Evolutionary conservation across 1,140 invertebrate genomes (phyloP), one percentile per base, ranked within the genome.

Genomic region (Ceratitis capitata): DNA sequence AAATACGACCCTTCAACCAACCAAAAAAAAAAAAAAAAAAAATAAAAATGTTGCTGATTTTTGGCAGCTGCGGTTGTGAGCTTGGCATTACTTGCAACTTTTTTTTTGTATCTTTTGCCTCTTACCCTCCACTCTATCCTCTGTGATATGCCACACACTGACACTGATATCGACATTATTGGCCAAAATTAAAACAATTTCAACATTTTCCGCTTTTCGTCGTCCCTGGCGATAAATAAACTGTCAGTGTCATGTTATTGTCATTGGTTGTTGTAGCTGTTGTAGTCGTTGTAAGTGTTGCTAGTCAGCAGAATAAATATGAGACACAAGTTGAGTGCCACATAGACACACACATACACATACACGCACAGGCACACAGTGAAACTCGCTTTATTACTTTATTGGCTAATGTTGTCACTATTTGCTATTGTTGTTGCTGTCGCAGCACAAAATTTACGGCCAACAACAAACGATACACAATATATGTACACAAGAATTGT

Each of bases 91-190:
- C 32, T 39, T 9, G 32, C 32, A 4, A 29, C 29, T 61, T 61
- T 0, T 69, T 16, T 29, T 1, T 69, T 35, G 2, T 9, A n/a
- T 56, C 19, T 23, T 56, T 23, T 4, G 5, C 29, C 29, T 35
- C 16, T 32, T 69, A 32, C 14, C 61, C 32, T 26, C n/a, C 10
- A 58, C 29, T 35, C 29, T 32, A 3, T 29, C 23, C 58, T 29
- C 26, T 29, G 39, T 69, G 61, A 16, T 69, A 16, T 14, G 39
- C 61, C 35, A 78, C 69, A 78, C 69, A 78, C n/a, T 78, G 69
- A 78, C 69, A 78, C 39, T 78, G 39, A 78, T 78, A 78, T 78
- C 69, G 69, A 78, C 69, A 45, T 78, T 78, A 78, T 78, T 78
- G 69, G 23, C 69, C 69, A 47, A 78, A 78, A 78, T 78, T 78